Evolutionary conservation across 2,888 invertebrate genomes (phyloP).

Genomic region (Drosophila kuntzei): DNA sequence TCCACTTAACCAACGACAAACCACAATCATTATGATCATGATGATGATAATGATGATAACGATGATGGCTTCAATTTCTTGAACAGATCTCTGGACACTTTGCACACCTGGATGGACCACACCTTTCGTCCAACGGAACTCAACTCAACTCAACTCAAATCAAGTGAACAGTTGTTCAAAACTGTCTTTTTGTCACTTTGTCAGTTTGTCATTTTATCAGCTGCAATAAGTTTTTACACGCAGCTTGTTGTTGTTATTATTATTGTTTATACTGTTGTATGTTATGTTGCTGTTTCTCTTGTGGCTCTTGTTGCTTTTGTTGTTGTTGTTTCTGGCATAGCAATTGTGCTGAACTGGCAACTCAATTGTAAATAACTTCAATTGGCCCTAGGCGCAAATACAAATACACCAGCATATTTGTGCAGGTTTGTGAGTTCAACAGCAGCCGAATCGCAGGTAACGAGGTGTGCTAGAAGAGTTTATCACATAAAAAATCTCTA

Average conservation of each 20-base stretch:
- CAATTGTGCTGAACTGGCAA: conserved; percentile 71
- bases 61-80: conserved; percentile 4
- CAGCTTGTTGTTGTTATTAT: conserved; percentile 7
- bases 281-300: conserved; percentile 25
- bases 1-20: conserved; percentile 23
- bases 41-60: conserved; percentile 3
- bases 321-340: conserved; percentile 35
- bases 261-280: conserved; percentile 18
- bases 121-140: conserved; percentile 17
- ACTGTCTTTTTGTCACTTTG: conserved; percentile 38
- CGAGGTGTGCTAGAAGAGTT: conserved; percentile 40
- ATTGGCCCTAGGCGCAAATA: conserved; percentile 71
- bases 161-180: conserved; percentile 22
- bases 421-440: conserved; percentile 32
- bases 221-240: conserved; percentile 49
- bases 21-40: conserved; percentile 5
- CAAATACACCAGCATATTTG: conserved; percentile 33
- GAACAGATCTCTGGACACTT: conserved; percentile 14
- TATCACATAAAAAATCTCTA: no score
- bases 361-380: conserved; percentile 75
- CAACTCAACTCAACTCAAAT: not conserved
- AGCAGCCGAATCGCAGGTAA: conserved; percentile 23
- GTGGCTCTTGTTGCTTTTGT: conserved; percentile 10
- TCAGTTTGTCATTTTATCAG: conserved; percentile 43
- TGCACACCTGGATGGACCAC: conserved; percentile 25